These are phyloP conservation scores for Holothuria glaberrima DNA, from an alignment of 35 echinoderm and acorn worm species.

Conservation along the genomic window DNA sequence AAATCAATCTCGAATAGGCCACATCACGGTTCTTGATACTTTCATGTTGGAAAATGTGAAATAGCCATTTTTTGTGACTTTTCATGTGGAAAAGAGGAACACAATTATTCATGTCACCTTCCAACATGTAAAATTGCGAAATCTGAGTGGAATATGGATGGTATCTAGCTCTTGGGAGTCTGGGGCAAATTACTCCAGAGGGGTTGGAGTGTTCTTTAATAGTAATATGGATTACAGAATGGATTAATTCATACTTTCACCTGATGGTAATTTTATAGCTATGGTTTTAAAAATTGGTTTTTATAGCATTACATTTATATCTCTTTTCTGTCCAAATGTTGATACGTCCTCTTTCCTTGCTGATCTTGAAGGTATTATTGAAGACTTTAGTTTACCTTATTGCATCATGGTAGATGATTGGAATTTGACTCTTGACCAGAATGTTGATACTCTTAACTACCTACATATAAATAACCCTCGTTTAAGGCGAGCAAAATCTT, in stretches of 20 bases:
- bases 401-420: constrained; percentile 10
- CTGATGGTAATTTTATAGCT: not conserved
- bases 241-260: not conserved
- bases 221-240: constrained; percentile 18
- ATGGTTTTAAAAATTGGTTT: constrained; percentile 15
- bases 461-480: not conserved
- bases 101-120: no score
- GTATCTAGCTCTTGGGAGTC: no score
- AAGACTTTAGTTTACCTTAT: no score
- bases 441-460: constrained; percentile 21
- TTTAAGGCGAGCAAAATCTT: no score
- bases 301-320: not conserved
- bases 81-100: no score
- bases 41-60: no score
- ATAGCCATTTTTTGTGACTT: no score
- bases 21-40: no score
- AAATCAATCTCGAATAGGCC: no score
- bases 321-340: not conserved
- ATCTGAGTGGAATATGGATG: not conserved
- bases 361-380: not conserved
- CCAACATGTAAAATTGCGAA: no score
- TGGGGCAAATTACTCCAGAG: no score
- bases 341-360: not conserved
- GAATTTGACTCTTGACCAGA: constrained; percentile 4
- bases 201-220: not conserved